Conservation (phyloP, 2,113 vertebrate genomes). For the Stomatorhinus ivindoensis region DNA sequence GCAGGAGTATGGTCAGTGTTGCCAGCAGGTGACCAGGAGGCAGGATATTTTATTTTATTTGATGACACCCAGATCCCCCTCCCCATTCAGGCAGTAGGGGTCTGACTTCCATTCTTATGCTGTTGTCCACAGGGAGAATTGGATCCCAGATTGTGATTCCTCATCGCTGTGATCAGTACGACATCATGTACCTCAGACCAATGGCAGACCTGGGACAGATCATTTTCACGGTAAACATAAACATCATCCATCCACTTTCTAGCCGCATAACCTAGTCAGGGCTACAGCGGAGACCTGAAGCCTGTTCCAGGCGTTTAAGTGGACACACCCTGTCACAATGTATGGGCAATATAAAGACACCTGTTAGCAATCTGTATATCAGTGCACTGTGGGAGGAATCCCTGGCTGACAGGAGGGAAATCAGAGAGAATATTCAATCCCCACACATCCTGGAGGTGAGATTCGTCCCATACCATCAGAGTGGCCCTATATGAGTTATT, state of each 20-base stretch:
- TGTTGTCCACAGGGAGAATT: conserved; percentile 68
- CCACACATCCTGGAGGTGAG: not conserved
- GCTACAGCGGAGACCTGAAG: not conserved
- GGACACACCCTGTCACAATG: not conserved
- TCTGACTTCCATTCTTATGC: not conserved
- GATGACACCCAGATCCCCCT: not conserved
- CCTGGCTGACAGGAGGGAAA: not conserved
- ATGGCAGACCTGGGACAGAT: conserved; percentile 96
- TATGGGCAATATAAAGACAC: not conserved
- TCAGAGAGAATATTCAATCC: not conserved
- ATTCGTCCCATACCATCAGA: not conserved
- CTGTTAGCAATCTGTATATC: not conserved
- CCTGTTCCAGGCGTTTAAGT: not conserved
- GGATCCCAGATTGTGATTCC: conserved; percentile 87
- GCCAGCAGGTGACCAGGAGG: not conserved
- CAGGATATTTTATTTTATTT: not conserved
- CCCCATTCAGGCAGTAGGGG: not conserved
- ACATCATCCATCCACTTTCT: not conserved
- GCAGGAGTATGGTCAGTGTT: not conserved
- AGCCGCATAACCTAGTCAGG: not conserved
- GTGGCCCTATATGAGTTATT: not conserved
- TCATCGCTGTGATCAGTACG: conserved; percentile 82
- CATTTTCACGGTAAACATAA: conserved; percentile 71
- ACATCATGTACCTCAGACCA: conserved; percentile 77
- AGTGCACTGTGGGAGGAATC: not conserved